Evolutionary conservation across 2,113 vertebrate genomes (phyloP), one percentile per base, ranked within the genome.

Genomic region (Lophius piscatorius): DNA sequence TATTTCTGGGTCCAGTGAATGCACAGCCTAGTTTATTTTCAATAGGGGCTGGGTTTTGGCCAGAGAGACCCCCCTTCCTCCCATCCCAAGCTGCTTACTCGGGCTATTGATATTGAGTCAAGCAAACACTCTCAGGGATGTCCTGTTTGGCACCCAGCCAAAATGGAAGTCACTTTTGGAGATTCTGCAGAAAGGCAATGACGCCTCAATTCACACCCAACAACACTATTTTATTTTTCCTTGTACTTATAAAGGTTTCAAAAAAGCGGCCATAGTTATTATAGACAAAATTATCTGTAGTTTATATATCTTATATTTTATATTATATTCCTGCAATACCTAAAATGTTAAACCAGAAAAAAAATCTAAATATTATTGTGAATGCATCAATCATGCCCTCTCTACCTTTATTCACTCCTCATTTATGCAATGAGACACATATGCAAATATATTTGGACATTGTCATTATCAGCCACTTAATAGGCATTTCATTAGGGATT

Each of bases 391-490:
- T 78, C 76, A 54, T 5, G 26, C 29, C 42, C 62, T 42, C 58
- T 62, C 49, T 31, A 13, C 60, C 36, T 63, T 57, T 35, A 50
- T 41, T 59, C 46, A 17, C 44, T 51, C 62, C 44, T 54, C 20
- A 29, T 59, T 54, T 56, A 28, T 18, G 17, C 64, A 40, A 20
- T 74, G 58, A 82, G 86, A 87, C 64, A 83, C 82, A 78, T 90
- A 91, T 90, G 88, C 88, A 88, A 90, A 91, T 89, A 82, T 83
- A 86, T 90, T 89, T 89, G 88, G 89, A 86, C 86, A 85, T 82
- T 84, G 82, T 90, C 82, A 90, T 92, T 89, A 91, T 87, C 84
- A 81, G 88, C 84, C 86, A 86, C 85, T 91, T 92, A 92, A 91
- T 90, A 90, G 80, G 86, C 84, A 89, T 89, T 92, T 90, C 89